phyloP scores from a whole-genome alignment of 2,797 vertebrate species.

The Gobio occitaniae region DNA sequence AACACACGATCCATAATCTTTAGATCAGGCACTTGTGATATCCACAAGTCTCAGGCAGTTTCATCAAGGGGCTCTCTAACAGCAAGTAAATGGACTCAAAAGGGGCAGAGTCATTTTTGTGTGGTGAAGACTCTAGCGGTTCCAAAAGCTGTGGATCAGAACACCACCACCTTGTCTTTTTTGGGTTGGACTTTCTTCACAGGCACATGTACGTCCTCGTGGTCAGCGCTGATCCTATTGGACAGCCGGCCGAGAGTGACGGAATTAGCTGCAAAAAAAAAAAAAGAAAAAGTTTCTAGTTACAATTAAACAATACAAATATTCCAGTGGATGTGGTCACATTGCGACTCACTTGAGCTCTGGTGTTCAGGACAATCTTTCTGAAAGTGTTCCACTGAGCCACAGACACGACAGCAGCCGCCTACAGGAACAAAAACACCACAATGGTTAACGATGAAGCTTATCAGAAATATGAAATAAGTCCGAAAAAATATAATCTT shows the following conservation, averaged over 20 bases:
- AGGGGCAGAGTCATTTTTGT: background rate
- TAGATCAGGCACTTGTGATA: background rate
- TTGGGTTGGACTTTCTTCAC: conserved; percentile 77
- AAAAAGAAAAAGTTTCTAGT: background rate
- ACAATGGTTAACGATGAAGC: background rate
- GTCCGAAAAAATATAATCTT: background rate
- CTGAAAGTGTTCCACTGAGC: conserved; percentile 94
- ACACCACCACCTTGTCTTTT: conserved; percentile 84
- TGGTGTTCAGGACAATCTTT: conserved; percentile 93
- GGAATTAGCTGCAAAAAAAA: conserved; percentile 74
- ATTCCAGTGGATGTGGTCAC: background rate
- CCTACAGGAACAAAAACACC: conserved; percentile 73
- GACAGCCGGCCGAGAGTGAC: conserved; percentile 88
- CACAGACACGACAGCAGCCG: conserved; percentile 90
- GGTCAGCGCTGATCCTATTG: conserved; percentile 90
- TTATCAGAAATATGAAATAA: background rate
- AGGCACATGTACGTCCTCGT: conserved; percentile 83
- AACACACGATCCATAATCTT: background rate
- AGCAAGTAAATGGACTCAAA: background rate
- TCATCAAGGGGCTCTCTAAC: background rate
- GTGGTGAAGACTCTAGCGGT: background rate
- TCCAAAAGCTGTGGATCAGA: conserved; percentile 73
- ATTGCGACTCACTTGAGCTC: conserved; percentile 78
- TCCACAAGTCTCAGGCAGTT: background rate
- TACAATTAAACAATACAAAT: background rate